A percentile compares a stretch with the other conserved stretches of the same genome.
phyloP scores from a whole-genome alignment of 2,888 invertebrate species.

The Ommatoiulus sabulosus region DNA sequence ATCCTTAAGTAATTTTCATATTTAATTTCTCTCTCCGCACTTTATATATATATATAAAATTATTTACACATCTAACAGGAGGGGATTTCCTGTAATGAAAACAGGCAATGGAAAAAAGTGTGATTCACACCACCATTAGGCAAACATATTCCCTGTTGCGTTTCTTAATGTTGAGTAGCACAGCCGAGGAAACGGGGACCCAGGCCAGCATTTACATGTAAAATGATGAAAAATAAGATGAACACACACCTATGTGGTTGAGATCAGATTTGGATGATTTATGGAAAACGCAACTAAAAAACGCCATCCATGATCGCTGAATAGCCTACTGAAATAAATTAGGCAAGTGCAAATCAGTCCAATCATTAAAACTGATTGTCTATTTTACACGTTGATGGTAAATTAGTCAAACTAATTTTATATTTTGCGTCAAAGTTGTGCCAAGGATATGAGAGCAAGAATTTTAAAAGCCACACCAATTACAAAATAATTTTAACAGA shows the following conservation, averaged over 20 bases:
- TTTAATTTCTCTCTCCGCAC: not conserved
- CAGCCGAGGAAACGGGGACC: constrained; percentile 26
- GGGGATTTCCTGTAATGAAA: constrained; percentile 52
- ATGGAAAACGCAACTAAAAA: not conserved
- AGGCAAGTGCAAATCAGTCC: not conserved
- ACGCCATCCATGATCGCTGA: not conserved
- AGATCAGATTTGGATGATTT: not conserved
- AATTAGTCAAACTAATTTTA: too few species aligned
- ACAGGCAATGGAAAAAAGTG: constrained; percentile 53
- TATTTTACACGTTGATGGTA: not conserved
- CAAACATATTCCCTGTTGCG: constrained; percentile 52
- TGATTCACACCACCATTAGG: constrained; percentile 53
- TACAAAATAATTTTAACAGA: not conserved
- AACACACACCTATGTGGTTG: not conserved
- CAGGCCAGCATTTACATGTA: not conserved
- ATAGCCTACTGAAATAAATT: not conserved
- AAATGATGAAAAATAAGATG: not conserved
- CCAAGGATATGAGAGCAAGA: not conserved
- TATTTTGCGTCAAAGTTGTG: not conserved
- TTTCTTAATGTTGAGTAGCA: constrained; percentile 44
- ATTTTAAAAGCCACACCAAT: not conserved
- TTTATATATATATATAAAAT: constrained; percentile 51
- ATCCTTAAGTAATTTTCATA: constrained; percentile 30
- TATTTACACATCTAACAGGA: constrained; percentile 52
- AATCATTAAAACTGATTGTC: constrained; percentile 19